A percentile compares a stretch with the other conserved stretches of the same genome.
phyloP scores from a whole-genome alignment of 1,140 invertebrate genomes.

The Asbolus verrucosus region DNA sequence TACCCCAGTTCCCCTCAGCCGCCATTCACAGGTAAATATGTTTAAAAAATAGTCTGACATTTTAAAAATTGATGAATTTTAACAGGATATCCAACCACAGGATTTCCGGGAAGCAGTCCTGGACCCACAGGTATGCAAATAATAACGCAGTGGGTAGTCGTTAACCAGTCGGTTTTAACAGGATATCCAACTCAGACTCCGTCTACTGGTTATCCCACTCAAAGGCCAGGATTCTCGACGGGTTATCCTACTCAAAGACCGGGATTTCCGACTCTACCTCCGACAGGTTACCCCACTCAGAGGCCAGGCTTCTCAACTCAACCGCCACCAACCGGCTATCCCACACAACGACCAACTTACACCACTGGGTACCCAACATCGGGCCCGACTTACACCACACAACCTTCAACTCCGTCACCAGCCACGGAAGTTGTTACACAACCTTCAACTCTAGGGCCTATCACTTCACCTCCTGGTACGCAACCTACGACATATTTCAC shows the following conservation, averaged over 20 bases:
- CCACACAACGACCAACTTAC: conserved; percentile 20
- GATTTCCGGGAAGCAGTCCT: conserved; percentile 49
- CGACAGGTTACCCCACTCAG: conserved; percentile 52
- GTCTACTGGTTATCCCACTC: conserved; percentile 18
- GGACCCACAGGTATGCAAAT: conserved; percentile 40
- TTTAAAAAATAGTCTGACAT: no score
- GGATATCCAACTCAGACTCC: conserved; percentile 1
- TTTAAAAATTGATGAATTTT: not conserved
- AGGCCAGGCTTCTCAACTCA: conserved; percentile 30
- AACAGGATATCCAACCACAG: conserved; percentile 45
- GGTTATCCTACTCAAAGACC: conserved; percentile 42
- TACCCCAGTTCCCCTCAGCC: conserved; percentile 52
- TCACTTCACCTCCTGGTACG: conserved; percentile 9
- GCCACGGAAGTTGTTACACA: conserved; percentile 6
- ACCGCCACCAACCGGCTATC: conserved; percentile 37
- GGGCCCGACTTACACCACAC: conserved; percentile 10
- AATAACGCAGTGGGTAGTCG: no score
- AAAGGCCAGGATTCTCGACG: conserved; percentile 41
- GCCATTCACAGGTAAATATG: conserved; percentile 40
- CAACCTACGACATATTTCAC: no score
- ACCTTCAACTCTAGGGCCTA: not conserved
- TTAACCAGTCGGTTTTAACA: no score
- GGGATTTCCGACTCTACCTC: conserved; percentile 18
- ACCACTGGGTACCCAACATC: conserved; percentile 35
- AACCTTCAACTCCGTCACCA: conserved; percentile 14